These are phyloP conservation scores for Pogona vitticeps DNA, from an alignment of 2,113 vertebrate species.

Conservation along the genomic window DNA sequence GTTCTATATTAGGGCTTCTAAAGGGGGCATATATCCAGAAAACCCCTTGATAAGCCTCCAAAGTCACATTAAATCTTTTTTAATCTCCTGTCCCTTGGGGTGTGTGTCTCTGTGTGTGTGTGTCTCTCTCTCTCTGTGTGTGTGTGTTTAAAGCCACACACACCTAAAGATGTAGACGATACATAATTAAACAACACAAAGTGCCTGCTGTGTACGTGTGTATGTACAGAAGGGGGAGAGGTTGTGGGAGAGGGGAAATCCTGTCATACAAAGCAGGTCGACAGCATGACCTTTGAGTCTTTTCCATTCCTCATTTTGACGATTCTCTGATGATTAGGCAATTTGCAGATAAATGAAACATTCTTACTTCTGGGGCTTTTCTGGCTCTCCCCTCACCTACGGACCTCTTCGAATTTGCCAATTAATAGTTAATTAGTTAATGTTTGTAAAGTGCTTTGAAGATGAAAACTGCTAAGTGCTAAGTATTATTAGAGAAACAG, in stretches of 20 bases:
- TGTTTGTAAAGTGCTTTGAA: constrained; percentile 78
- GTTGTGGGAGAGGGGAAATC: constrained; percentile 55
- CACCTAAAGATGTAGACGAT: constrained; percentile 79
- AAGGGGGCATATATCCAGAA: too few relatives aligned
- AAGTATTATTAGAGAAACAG: constrained; percentile 74
- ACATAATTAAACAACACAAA: constrained; percentile 83
- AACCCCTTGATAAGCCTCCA: constrained; percentile 48
- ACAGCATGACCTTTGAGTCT: constrained; percentile 72
- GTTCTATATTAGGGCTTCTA: too few relatives aligned
- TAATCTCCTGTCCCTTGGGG: constrained; percentile 70
- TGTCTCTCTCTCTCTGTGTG: too few relatives aligned
- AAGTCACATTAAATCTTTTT: constrained; percentile 53
- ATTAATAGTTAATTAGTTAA: constrained; percentile 79
- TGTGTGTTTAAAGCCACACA: too few relatives aligned
- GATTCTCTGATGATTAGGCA: constrained; percentile 81
- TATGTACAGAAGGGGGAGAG: background rate
- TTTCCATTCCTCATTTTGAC: constrained; percentile 73
- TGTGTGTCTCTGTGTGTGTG: too few relatives aligned
- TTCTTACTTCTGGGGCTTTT: constrained; percentile 75
- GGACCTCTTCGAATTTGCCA: constrained; percentile 80
- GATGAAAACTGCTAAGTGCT: constrained; percentile 74
- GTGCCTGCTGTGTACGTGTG: constrained; percentile 48
- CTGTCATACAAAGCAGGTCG: constrained; percentile 66
- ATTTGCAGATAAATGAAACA: constrained; percentile 82
- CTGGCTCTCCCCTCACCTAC: constrained; percentile 79